Evolutionary conservation across 2,113 vertebrate genomes (phyloP), one percentile per base, ranked within the genome.

Genomic region (Zosterops hypoxanthus): DNA sequence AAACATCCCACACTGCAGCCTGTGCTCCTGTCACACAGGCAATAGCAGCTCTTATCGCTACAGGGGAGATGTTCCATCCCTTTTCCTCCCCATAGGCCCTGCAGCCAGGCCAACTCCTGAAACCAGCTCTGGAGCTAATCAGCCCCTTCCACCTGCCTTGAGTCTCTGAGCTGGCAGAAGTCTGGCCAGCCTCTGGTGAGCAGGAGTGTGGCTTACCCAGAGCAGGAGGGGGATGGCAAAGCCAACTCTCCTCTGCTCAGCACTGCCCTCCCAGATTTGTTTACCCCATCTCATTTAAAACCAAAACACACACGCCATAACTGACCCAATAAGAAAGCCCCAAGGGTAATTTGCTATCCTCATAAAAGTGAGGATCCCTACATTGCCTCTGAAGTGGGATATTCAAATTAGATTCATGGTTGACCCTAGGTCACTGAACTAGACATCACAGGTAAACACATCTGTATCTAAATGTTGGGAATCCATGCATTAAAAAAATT

Each of bases 101-200:
- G 3, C 41, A 64, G 71, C 15, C 64, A 50, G 88, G 75, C 71
- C 8, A 3, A 6, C 33, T 86, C 56, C 68, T 31, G 60, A 28
- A 39, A 64, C 42, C 82, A 68, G 66, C 82, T 88, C 63, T 49
- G n/a, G 57, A 41, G 53, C 75, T 93, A 88, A 96, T 94, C 96
- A 95, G 68, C 61, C 68, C 68, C 29, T 83, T 94, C 90, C 88
- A 88, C 10, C 76, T 79, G 83, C 76, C 80, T 23, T 7, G 1
- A 91, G 84, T 36, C 76, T 78, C 60, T 50, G 75, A 77, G 50
- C 21, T 66, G 72, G 86, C 92, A 96, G 50, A 59, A 86, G 53
- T 19, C 77, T 93, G 92, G 53, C 36, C 53, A 61, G 29, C 19
- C 89, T 80, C 88, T 75, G 86, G 81, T 88, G 94, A 94, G 25